Evolutionary conservation across 2,113 vertebrate species (phyloP), one percentile per base, ranked within the genome.

Genomic region (Gasterosteus aculeatus): DNA sequence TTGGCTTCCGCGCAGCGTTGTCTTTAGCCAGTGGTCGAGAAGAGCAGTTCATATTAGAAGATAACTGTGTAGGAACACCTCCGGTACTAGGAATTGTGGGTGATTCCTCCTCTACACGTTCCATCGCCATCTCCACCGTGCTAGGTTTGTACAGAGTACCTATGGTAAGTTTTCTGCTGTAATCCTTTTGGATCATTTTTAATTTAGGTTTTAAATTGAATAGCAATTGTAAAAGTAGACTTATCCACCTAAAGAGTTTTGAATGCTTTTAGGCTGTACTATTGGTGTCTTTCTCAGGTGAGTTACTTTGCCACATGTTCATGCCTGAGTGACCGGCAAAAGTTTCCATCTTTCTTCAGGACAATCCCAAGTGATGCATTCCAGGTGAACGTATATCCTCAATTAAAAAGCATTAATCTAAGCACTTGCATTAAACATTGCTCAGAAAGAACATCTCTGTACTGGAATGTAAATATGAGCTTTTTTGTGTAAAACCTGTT

Each of bases 1-100:
- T 91, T 18, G 89, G 82, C 31, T 89, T 93, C n/a, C 80, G 87
- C 46, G 91, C 90, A 44, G 92, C 91, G 0, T 74, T 86, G 47
- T 87, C 87, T 1, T 75, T 93, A 67, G 49, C 75, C 54, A 92
- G 78, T 49, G 90, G 92, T 26, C 82, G 35, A 59, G 84, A 89
- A 5, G 69, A 88, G 5, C 65, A 82, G 10, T 42, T 72, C 19
- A 1, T 74, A 5, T 72, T 85, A 9, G 22, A 80, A 0, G 2
- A 83, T 6, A 69, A 39, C 35, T 94, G 92, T 78, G 63, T 26
- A 22, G 87, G 87, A 22, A 60, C 41, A 3, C 87, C 93, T 12
- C 89, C 90, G 2, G 86, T 93, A 26, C 31, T 92, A 10, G 93
- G 85, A 6, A 88, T 94, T 56, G 89, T 94, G 14, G 93, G 93